Evolutionary conservation across 2,113 vertebrate genomes (phyloP).

Genomic region (Falcunculus frontatus): DNA sequence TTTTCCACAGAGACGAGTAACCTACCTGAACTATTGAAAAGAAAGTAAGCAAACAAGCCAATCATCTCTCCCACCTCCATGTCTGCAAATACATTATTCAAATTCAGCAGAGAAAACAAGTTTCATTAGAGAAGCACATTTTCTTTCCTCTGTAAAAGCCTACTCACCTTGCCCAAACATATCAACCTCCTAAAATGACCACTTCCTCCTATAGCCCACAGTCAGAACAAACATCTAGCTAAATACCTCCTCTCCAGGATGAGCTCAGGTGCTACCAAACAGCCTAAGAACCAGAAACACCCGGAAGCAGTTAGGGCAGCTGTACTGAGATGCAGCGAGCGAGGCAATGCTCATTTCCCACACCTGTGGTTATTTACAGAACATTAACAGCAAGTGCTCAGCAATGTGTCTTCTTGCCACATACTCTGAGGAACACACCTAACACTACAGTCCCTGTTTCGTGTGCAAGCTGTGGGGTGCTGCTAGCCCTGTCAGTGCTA

Average conservation of each 20-base stretch:
- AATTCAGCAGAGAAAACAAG: neutral
- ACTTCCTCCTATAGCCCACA: fast-evolving
- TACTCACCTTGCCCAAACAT: neutral
- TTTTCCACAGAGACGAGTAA: neutral
- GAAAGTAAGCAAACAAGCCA: neutral
- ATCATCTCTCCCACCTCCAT: neutral
- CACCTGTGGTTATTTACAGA: neutral
- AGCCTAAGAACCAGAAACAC: neutral
- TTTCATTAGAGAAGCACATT: neutral
- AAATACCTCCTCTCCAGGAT: neutral
- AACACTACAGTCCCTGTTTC: fast-evolving
- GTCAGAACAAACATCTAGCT: neutral
- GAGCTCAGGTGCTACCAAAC: neutral
- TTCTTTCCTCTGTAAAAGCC: neutral
- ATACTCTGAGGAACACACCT: fast-evolving
- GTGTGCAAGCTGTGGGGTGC: neutral
- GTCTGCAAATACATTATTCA: neutral
- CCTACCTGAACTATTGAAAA: neutral
- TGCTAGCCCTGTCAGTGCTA: fast-evolving
- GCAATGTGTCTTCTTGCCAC: neutral
- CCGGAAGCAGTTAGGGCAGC: neutral
- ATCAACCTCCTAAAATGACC: neutral
- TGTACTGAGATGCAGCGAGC: neutral
- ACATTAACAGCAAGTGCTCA: neutral
- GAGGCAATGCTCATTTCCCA: neutral